Base-by-base conservation (phyloP, 2,888 invertebrate species). In the Prenolepis imparis region DNA sequence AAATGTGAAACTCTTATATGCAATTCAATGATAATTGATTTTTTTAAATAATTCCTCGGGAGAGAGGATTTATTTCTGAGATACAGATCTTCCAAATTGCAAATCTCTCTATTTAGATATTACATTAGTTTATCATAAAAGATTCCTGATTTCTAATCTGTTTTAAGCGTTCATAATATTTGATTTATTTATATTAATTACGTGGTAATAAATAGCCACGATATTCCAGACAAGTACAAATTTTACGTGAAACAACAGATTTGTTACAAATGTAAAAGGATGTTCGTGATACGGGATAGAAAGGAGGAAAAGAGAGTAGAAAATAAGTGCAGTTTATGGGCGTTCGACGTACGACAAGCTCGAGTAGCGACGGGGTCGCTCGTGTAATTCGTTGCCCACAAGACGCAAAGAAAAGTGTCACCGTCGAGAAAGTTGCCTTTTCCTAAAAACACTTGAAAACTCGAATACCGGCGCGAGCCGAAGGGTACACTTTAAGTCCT, bases 381-480 rank as follows among this genome's bases (percentile, higher is more conserved):
- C 78, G 70, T 78, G 78, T 78, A 78, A 78, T 78, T 78, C 78
- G 72, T 78, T 78, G 78, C 78, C 78, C 78, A 44, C 72, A 78
- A 59, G 72, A 72, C 78, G 78, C 78, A 59, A 78, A 72, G 73
- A 78, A 78, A 78, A 78, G 78, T 78, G 78, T 78, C 78, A 70
- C 73, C 48, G 72, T 32, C 44, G 78, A 78, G 78, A 78, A 78
- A 78, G 78, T 78, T 78, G 78, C 72, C 72, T 78, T 78, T 78
- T 78, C 72, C 78, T 78, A 78, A 78, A 78, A 78, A 78, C 78
- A 78, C 78, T 78, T 78, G 78, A 78, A 72, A 78, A 78, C 78
- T 78, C 57, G 57, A 72, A 72, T 70, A 59, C 32, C 59, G 72
- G 72, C 57, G 78, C 44, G 41, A 72, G 44, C 78, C 78, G 78